A percentile compares a stretch with the other conserved stretches of the same genome.
These are phyloP conservation scores for Calameuta pallipes DNA, from an alignment of 2,888 invertebrate genomes.

Conservation along the genomic window DNA sequence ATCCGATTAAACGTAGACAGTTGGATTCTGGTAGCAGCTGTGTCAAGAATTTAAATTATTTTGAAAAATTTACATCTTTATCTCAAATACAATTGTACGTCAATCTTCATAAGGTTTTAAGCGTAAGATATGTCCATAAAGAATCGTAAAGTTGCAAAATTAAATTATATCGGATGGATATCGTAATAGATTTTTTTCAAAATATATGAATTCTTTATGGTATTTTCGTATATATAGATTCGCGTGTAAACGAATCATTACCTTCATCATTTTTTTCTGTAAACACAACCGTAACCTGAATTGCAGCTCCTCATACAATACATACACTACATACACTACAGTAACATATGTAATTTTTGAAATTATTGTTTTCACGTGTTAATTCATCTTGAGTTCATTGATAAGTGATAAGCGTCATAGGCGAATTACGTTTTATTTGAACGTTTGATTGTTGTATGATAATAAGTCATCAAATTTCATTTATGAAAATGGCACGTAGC, in stretches of 20 bases:
- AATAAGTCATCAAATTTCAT: background rate
- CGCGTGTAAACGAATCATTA: background rate
- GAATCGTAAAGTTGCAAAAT: background rate
- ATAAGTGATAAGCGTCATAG: background rate
- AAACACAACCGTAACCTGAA: background rate
- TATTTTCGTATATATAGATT: background rate
- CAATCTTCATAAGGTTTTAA: background rate
- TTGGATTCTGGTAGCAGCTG: background rate
- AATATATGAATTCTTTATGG: background rate
- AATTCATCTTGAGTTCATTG: background rate
- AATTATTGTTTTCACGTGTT: background rate
- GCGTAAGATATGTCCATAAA: background rate
- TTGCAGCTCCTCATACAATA: background rate
- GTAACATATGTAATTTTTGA: background rate
- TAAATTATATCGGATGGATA: slow-evolving; percentile 9
- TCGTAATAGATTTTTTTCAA: background rate
- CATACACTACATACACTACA: background rate
- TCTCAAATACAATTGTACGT: background rate
- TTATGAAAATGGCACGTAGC: background rate
- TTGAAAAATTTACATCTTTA: background rate
- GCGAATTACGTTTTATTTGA: background rate
- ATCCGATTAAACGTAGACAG: background rate
- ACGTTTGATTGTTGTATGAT: background rate
- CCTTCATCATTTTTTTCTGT: background rate
- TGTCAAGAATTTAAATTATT: background rate